These are phyloP conservation scores for Eurypyga helias DNA, from an alignment of 2,113 vertebrate genomes.

Conservation along the genomic window DNA sequence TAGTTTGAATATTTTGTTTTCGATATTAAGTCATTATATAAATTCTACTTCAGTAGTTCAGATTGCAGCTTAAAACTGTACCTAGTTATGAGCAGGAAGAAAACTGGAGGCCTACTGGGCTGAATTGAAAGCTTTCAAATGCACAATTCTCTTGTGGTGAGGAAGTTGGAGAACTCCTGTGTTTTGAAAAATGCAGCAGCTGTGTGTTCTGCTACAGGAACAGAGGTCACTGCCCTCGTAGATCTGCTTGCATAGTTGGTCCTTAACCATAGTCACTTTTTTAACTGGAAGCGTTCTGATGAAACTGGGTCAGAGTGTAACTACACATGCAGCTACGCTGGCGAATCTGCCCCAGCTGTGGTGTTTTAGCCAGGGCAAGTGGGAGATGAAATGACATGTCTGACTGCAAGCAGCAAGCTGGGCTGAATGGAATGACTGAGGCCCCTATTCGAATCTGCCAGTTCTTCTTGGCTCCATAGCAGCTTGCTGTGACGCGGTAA, in stretches of 20 bases:
- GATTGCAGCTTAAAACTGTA: background rate
- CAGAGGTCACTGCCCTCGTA: conserved; percentile 48
- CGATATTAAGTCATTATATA: background rate
- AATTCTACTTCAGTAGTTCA: background rate
- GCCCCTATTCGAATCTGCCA: conserved; percentile 42
- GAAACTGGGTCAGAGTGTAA: conserved; percentile 63
- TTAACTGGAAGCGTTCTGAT: conserved; percentile 46
- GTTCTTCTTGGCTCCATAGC: conserved; percentile 47
- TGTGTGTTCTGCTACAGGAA: conserved; percentile 63
- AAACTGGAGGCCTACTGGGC: conserved; percentile 12
- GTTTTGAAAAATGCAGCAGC: conserved; percentile 73
- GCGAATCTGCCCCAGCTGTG: conserved; percentile 59
- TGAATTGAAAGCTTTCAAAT: conserved; percentile 62
- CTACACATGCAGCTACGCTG: conserved; percentile 24
- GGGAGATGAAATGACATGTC: conserved; percentile 25
- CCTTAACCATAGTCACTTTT: conserved; percentile 34
- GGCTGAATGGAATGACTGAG: background rate
- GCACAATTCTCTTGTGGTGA: conserved; percentile 53
- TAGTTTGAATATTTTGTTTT: background rate
- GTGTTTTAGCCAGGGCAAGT: conserved; percentile 10
- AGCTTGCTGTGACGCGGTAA: conserved; percentile 31
- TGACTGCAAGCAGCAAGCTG: conserved; percentile 10
- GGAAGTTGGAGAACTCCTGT: conserved; percentile 63
- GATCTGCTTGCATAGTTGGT: conserved; percentile 40
- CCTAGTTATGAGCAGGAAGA: conserved; percentile 57